These are phyloP conservation scores for Butastur rufipennis DNA, from an alignment of 2,113 vertebrate genomes.

Conservation along the genomic window DNA sequence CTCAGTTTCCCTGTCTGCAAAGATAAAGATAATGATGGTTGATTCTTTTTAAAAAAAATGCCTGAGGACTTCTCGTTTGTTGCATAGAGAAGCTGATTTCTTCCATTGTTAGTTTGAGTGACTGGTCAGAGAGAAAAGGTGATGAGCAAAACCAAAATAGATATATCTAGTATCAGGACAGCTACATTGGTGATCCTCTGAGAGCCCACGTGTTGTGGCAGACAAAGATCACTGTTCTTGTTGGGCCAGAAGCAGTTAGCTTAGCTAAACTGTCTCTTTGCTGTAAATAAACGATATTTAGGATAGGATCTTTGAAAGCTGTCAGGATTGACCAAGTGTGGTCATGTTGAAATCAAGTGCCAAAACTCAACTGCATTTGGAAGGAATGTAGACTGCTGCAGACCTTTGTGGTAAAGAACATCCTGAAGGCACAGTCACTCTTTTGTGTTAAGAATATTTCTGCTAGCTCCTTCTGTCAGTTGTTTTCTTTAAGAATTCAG, in stretches of 20 bases:
- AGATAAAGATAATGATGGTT: not conserved
- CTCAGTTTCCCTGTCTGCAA: not conserved
- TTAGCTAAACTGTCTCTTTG: not conserved
- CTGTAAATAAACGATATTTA: not conserved
- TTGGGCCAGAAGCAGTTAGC: not conserved
- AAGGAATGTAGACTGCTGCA: not conserved
- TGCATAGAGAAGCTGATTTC: not conserved
- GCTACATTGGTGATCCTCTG: not conserved
- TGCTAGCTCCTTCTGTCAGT: not conserved
- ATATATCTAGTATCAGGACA: not conserved
- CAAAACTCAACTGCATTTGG: not conserved
- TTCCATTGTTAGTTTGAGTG: not conserved
- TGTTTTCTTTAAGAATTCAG: conserved; percentile 24
- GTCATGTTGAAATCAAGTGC: not conserved
- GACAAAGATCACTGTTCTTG: not conserved
- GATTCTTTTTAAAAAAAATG: not conserved
- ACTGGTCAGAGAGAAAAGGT: not conserved
- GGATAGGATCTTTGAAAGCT: not conserved
- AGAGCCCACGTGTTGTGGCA: not conserved
- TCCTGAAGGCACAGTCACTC: not conserved
- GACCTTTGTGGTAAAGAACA: not conserved
- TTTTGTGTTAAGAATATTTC: not conserved
- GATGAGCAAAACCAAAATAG: not conserved
- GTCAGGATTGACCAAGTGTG: not conserved
- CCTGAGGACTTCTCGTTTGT: not conserved